Base-by-base conservation (phyloP, 2,888 invertebrate genomes). In the Luperina nickerlii region DNA sequence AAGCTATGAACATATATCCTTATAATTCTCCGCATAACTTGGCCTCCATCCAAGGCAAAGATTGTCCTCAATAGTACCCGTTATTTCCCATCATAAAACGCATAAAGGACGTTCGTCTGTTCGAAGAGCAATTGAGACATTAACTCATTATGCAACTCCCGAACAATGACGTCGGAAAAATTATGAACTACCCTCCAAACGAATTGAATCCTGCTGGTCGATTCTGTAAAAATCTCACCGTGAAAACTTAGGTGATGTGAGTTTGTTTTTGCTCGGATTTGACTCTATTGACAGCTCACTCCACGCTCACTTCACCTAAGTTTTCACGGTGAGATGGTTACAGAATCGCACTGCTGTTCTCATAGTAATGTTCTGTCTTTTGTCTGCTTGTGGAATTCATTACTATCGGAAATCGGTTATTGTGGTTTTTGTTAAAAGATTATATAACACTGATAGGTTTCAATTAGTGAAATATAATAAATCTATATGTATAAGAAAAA, bases 121-220 rank as follows among this genome's bases (percentile, higher is more conserved):
- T 69, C 27, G 13, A 74, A n/a, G 45, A 54, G 32, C 48, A 63
- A 84, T 78, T 68, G 63, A 83, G 68, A 62, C 32, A 68, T 73
- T 76, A 76, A 69, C 73, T 72, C 54, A 76, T 76, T 76, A 74
- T 42, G 48, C 18, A 32, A 60, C 68, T 51, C n/a, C 38, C 20
- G 68, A 65, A 86, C 86, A 86, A 76, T 76, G 66, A 54, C 42
- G 48, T 38, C 1, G 65, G 42, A 57, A 66, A 82, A 82, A 70
- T 76, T 65, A 73, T 54, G 32, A 63, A 85, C 27, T 73, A 54
- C 48, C 42, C 60, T 48, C 15, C 20, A 24, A 69, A 71, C 18
- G n/a, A 51, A 69, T 73, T 71, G 11, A 65, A 68, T n/a, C n/a
- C n/a, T n/a, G n/a, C n/a, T n/a, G n/a, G n/a, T n/a, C n/a, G n/a